Percentiles rank a stretch among this genome's conserved stretches.
phyloP scores from a whole-genome alignment of 1,140 invertebrate genomes.

The Drosophila obscura region DNA sequence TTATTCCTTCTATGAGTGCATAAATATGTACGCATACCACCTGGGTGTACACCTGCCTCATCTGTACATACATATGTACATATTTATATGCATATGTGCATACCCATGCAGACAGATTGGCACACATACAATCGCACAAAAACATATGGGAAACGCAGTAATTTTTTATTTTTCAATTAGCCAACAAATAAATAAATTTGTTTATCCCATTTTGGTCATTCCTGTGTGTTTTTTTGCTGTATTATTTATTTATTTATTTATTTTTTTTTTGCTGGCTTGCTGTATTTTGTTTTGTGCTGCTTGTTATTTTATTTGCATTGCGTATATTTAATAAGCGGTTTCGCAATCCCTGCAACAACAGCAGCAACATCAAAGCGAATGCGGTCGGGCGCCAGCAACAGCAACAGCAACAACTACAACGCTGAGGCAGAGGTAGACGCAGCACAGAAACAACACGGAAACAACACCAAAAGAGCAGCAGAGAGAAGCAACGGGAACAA shows the following conservation, averaged over 20 bases:
- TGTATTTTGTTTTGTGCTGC: slow-evolving; percentile 11
- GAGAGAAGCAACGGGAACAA: slow-evolving; percentile 27
- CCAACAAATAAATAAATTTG: slow-evolving; percentile 59
- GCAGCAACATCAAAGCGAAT: slow-evolving; percentile 46
- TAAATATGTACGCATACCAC: too few relatives aligned
- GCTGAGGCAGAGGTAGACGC: neutral
- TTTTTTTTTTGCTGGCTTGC: slow-evolving; percentile 4
- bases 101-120: too few relatives aligned
- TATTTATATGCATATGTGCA: too few relatives aligned
- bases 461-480: slow-evolving; percentile 11
- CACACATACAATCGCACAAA: slow-evolving; percentile 12
- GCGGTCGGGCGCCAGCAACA: slow-evolving; percentile 23
- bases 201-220: slow-evolving; percentile 36
- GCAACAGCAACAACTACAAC: neutral
- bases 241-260: slow-evolving; percentile 7
- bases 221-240: slow-evolving; percentile 7
- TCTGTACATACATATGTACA: too few relatives aligned
- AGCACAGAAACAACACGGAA: slow-evolving; percentile 1
- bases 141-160: slow-evolving; percentile 9
- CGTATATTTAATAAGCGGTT: slow-evolving; percentile 73
- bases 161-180: slow-evolving; percentile 60
- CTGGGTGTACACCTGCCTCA: too few relatives aligned
- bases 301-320: slow-evolving; percentile 43
- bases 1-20: too few relatives aligned
- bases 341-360: slow-evolving; percentile 44